phyloP scores from a whole-genome alignment of 2,888 invertebrate genomes.

The Cephus spinipes region DNA sequence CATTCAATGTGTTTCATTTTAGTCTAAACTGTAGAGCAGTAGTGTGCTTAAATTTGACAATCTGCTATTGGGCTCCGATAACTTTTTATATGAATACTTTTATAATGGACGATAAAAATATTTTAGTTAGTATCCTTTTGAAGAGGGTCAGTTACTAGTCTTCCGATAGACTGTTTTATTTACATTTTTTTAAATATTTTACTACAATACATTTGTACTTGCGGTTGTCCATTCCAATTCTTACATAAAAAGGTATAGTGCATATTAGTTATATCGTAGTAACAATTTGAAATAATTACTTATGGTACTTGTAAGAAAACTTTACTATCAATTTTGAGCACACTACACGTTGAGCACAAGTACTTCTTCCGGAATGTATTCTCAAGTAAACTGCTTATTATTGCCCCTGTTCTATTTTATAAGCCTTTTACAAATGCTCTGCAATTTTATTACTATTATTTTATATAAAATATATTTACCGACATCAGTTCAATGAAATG shows the following conservation, averaged over 20 bases:
- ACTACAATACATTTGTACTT: background rate
- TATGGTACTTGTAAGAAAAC: background rate
- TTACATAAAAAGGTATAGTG: background rate
- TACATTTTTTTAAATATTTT: background rate
- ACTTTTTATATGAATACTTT: background rate
- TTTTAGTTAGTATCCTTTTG: background rate
- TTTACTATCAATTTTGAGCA: slow-evolving; percentile 22
- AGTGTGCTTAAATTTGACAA: slow-evolving; percentile 16
- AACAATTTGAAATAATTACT: background rate
- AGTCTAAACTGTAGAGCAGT: slow-evolving; percentile 19
- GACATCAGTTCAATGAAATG: background rate
- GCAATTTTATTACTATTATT: background rate
- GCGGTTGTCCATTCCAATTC: slow-evolving; percentile 6
- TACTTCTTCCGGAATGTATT: slow-evolving; percentile 25
- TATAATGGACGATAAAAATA: background rate
- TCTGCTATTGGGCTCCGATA: no score
- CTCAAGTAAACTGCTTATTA: slow-evolving; percentile 16
- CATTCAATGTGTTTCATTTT: slow-evolving; percentile 19
- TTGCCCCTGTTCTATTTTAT: background rate
- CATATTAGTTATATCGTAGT: background rate
- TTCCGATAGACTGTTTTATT: background rate
- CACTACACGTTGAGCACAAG: slow-evolving; percentile 10
- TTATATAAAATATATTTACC: background rate
- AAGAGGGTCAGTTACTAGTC: background rate
- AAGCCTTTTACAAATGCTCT: background rate